phyloP scores from a whole-genome alignment of 2,888 invertebrate species.

The Pheosia tremula region DNA sequence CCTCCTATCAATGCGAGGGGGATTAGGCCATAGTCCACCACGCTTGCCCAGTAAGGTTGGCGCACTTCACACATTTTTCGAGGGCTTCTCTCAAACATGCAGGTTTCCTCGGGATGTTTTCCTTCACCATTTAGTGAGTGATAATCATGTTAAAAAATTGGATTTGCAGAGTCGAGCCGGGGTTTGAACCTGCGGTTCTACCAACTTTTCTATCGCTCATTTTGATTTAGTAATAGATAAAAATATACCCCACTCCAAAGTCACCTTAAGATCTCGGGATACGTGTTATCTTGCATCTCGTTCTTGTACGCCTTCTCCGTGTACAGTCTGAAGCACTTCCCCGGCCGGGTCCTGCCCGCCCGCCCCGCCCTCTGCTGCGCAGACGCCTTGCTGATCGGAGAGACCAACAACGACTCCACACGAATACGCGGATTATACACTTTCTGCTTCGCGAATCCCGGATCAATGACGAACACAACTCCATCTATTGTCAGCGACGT shows the following conservation, averaged over 20 bases:
- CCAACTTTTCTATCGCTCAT: no score
- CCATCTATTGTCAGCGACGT: constrained; percentile 99
- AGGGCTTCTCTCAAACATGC: no score
- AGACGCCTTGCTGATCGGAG: constrained; percentile 99
- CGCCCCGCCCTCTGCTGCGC: constrained; percentile 99
- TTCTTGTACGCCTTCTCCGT: constrained; percentile 96
- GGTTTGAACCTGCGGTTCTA: no score
- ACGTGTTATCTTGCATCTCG: constrained; percentile 99
- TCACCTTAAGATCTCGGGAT: constrained; percentile 94
- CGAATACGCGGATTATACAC: constrained; percentile 93
- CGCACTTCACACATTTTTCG: no score
- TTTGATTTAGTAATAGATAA: not conserved
- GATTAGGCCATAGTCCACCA: no score
- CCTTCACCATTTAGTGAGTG: no score
- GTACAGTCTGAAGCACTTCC: constrained; percentile 98
- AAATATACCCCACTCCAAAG: constrained; percentile 26
- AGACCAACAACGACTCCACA: constrained; percentile 98
- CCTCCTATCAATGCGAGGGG: no score
- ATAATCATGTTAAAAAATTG: no score
- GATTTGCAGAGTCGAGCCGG: no score
- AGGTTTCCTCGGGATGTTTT: no score
- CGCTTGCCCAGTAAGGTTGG: no score
- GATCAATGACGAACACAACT: constrained; percentile 99
- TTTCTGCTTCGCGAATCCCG: constrained; percentile 99
- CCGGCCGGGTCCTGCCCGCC: constrained; percentile 98